Base-by-base conservation (phyloP, 2,113 vertebrate species). In the Boulengeromyrus knoepffleri region DNA sequence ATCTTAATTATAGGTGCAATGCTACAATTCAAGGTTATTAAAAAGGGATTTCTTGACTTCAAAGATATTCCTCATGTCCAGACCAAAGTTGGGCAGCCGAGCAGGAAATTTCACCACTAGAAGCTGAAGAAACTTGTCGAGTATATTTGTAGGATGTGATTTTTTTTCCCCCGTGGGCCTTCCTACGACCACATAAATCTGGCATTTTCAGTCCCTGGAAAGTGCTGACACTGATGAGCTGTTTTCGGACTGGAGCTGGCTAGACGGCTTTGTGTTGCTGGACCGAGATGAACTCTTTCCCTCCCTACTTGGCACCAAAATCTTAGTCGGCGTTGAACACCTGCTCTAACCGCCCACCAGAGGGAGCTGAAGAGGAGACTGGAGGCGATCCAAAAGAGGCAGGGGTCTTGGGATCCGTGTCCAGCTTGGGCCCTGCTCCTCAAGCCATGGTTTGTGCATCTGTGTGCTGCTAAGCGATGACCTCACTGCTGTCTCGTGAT, bases 221-320 rank as follows among this genome's bases (percentile, higher is more conserved):
- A 86, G 84, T 86, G 84, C 84, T 86, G 84, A 86, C 46, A 86
- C 45, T 86, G 84, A 47, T 85, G 84, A 86, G 84, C 47, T 49
- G 84, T 86, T 47, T 86, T 86, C 74, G 74, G 74, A 80, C 74
- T 15, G 2, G 36, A 42, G 74, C 70, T 19, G 74, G 74, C 74
- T 3, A 80, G 36, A 80, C 74, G 36, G 47, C 19, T 50, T 50
- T 21, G n/a, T 5, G 47, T 31, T 31, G 45, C 45, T 86, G 84
- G 21, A 86, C 45, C 2, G 47, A 86, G 46, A 45, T 49, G n/a
- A 86, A 50, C 45, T 86, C 42, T 45, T 31, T 19, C 84, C 12
- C 24, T 47, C 24, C 47, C 9, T 27, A 5, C 45, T 46, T 27
- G 45, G 84, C 84, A 47, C 24, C 84, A n/a, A n/a, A 47, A 13